Conservation (phyloP, 2,888 invertebrate genomes). For the Synergus gifuensis region DNA sequence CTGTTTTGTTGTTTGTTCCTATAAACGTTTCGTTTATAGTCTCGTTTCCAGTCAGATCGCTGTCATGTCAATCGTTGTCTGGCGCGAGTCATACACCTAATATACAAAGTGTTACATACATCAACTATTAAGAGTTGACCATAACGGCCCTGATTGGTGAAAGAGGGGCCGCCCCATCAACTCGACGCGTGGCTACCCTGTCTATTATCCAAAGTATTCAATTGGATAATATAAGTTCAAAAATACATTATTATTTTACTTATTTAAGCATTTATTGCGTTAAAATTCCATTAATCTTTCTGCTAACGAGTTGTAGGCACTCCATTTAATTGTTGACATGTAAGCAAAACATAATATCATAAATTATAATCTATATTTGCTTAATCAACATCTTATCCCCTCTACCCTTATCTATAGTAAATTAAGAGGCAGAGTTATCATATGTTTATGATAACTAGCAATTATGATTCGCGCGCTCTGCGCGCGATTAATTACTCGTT, state of each 20-base stretch:
- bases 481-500: no score
- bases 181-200: slow-evolving; percentile 41
- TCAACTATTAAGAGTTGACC: slow-evolving; percentile 30
- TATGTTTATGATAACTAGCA: no score
- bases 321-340: neutral
- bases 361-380: neutral
- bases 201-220: slow-evolving; percentile 20
- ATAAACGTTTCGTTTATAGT: slow-evolving; percentile 46
- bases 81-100: slow-evolving; percentile 37
- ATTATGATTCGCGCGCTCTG: no score
- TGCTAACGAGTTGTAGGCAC: neutral
- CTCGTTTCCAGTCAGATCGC: slow-evolving; percentile 21
- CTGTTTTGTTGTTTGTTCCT: neutral
- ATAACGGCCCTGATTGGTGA: slow-evolving; percentile 49
- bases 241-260: slow-evolving; percentile 17
- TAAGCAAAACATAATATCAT: neutral
- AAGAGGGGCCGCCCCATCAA: slow-evolving; percentile 49
- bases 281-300: slow-evolving; percentile 27
- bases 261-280: neutral
- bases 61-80: slow-evolving; percentile 31
- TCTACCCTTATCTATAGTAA: no score
- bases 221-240: slow-evolving; percentile 19
- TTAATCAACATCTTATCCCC: no score
- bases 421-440: no score
- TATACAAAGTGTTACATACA: slow-evolving; percentile 24